Evolutionary conservation across 1,140 invertebrate species (phyloP).

Genomic region (Lordiphosa mommai): DNA sequence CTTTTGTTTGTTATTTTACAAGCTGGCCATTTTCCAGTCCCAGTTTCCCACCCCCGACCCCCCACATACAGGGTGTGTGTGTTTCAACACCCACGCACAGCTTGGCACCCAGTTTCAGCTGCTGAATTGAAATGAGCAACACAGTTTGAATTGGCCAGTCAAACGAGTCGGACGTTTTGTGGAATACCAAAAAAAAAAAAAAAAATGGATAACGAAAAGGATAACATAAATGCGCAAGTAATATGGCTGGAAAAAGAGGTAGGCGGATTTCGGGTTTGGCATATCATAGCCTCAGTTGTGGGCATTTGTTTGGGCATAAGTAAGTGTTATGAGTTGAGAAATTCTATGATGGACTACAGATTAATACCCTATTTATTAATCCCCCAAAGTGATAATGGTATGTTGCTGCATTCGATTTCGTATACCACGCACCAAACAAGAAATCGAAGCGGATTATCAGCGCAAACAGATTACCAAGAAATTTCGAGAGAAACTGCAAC

Average conservation of each 20-base stretch:
- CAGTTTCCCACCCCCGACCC: background rate
- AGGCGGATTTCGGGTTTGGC: constrained; percentile 83
- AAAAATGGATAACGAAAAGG: constrained; percentile 55
- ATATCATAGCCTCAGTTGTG: constrained; percentile 83
- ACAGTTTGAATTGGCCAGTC: background rate
- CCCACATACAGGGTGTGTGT: constrained; percentile 21
- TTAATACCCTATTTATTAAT: background rate
- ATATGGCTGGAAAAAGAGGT: constrained; percentile 82
- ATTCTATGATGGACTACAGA: background rate
- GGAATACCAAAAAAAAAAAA: background rate
- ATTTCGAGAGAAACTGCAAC: constrained; percentile 89
- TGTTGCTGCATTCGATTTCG: constrained; percentile 93
- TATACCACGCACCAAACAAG: constrained; percentile 94
- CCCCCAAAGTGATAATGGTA: constrained; percentile 84
- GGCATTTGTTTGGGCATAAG: constrained; percentile 80
- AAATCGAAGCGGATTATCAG: constrained; percentile 94
- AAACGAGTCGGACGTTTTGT: background rate
- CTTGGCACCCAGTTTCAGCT: background rate
- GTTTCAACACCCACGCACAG: background rate
- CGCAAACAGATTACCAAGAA: constrained; percentile 89
- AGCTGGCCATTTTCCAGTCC: constrained; percentile 27
- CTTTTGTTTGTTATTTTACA: constrained; percentile 46
- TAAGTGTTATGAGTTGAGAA: constrained; percentile 19
- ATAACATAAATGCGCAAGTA: constrained; percentile 68
- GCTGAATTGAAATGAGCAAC: background rate